Evolutionary conservation across 92 coral and sea anemone genomes (phyloP), one percentile per base, ranked within the genome.

Genomic region (Palythoa heliodiscus): DNA sequence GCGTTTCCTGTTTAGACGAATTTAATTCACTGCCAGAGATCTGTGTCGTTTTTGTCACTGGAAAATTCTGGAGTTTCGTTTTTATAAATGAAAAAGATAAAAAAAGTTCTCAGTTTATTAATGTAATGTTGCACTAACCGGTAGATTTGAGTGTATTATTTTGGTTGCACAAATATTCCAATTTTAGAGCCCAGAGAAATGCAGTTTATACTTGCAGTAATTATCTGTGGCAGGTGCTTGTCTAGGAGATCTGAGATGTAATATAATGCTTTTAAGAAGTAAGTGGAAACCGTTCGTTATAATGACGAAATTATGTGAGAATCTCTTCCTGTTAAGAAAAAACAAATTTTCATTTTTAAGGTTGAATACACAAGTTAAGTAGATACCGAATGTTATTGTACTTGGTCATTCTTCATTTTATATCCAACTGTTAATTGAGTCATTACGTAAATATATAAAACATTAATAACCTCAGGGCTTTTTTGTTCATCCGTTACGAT

Each of bases 331-430:
- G 10, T 29, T 22, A 43, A 19, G 24, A 14, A 80, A 20, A 47
- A 39, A 2, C 23, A 11, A 64, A 48, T 80, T 66, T 29, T 68
- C 24, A 11, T 52, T 66, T 39, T 29, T 55, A 80, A 40, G 61
- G 84, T 22, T 40, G 73, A 67, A 80, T 80, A 12, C 63, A 47
- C 73, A 47, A 64, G 23, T 43, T 22, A 48, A 29, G 63, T 75
- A 48, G 29, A 80, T 64, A 14, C 61, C 20, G 13, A 35, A 38
- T 78, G 20, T 43, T 64, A 78, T 79, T 43, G 84, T 80, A 48
- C 73, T 80, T 50, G 73, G 22, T 22, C 22, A 47, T 64, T 80
- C 74, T 66, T 1, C 19, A 5, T 40, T 57, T 16, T 17, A 57
- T 77, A 25, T 17, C 24, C 69, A 37, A 11, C 73, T 20, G 72